Base-by-base conservation (phyloP, 2,797 vertebrate genomes). In the Mustela erminea region DNA sequence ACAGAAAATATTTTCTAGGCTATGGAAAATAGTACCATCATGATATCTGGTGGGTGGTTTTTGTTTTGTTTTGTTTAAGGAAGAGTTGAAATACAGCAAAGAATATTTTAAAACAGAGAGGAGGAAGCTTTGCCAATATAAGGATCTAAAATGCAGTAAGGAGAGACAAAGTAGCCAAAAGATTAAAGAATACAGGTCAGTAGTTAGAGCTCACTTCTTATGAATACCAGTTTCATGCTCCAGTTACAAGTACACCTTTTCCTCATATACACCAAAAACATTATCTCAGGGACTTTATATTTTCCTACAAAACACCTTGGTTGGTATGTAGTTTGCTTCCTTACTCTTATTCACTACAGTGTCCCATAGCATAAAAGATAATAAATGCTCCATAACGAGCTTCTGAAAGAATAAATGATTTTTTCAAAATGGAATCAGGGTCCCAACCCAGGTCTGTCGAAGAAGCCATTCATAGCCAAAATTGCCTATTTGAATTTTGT, bases 261-360 rank as follows among this genome's bases (percentile, higher is more conserved):
- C 32, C 1, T 78, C 15, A 43, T 10, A 29, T 0, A 41, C 12
- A 60, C 0, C 8, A 21, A 62, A 82, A 27, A 4, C 1, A 64
- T 32, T 21, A 27, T 43, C 32, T 68, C 4, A 27, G 25, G 20
- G 7, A 2, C 17, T 85, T 1, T 20, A 9, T 17, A 27, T 14
- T 87, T 41, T 54, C 25, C 15, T 18, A 35, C 7, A 25, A 81
- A 87, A 54, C 1, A 1, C 0, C 17, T 32, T n/a, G 9, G 3
- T 46, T 8, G 12, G 15, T 13, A 3, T 13, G 25, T 0, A 7
- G 1, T 2, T 14, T 7, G 0, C 7, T 32, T 7, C 23, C 20
- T 46, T 54, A 15, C 32, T 66, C 4, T 5, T 56, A 64, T 0
- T 74, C 21, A 29, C 23, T 23, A 17, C 2, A 23, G 2, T 27